Conservation (phyloP, 1,140 invertebrate genomes). For the Euwallacea fornicatus region DNA sequence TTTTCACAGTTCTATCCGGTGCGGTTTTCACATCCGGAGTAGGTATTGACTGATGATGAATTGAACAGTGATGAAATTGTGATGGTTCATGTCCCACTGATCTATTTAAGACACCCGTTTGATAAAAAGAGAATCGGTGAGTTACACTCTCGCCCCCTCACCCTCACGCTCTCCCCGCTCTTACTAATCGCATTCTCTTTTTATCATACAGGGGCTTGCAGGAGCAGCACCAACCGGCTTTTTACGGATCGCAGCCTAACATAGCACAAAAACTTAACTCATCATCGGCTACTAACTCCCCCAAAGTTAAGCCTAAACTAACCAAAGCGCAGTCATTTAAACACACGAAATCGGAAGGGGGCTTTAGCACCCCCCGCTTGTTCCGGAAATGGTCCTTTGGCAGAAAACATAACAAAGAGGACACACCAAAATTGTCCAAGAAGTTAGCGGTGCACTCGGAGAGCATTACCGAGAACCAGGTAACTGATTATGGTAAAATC, state of each 20-base stretch:
- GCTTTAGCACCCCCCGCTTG: slow-evolving; percentile 48
- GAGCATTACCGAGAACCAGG: slow-evolving; percentile 37
- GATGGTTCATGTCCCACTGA: neutral
- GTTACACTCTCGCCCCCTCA: slow-evolving; percentile 16
- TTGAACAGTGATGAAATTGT: slow-evolving; percentile 4
- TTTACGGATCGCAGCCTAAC: slow-evolving; percentile 54
- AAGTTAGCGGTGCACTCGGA: slow-evolving; percentile 40
- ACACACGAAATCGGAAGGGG: slow-evolving; percentile 46
- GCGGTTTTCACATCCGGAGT: neutral
- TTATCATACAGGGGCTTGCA: slow-evolving; percentile 45
- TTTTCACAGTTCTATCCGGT: too few species aligned
- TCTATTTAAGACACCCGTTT: neutral
- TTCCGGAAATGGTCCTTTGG: slow-evolving; percentile 51
- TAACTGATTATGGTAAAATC: neutral
- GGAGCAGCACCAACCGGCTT: slow-evolving; percentile 43
- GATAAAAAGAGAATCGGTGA: slow-evolving; percentile 35
- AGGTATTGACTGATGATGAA: neutral
- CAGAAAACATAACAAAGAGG: slow-evolving; percentile 39
- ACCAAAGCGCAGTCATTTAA: slow-evolving; percentile 54
- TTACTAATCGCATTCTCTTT: slow-evolving; percentile 31
- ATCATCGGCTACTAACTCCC: slow-evolving; percentile 48
- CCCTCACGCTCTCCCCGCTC: slow-evolving; percentile 26
- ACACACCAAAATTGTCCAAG: slow-evolving; percentile 42
- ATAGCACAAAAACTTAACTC: slow-evolving; percentile 51
- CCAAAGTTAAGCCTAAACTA: slow-evolving; percentile 51